Evolutionary conservation across 2,113 vertebrate genomes (phyloP), one percentile per base, ranked within the genome.

Genomic region (Tyrannus savana): DNA sequence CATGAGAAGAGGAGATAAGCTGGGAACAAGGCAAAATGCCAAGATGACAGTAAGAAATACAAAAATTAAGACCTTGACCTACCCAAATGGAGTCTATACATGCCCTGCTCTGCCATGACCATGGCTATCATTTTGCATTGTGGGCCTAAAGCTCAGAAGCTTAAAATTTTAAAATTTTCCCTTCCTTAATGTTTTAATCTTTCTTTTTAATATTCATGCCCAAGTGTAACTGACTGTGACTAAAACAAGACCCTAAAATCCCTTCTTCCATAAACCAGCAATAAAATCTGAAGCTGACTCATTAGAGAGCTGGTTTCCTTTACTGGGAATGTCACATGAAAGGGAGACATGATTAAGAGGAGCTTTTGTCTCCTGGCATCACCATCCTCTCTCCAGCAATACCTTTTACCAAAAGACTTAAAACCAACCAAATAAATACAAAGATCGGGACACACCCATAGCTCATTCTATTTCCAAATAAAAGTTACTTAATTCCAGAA

Each of bases 301-400:
- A 80, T 92, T 41, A 69, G 86, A 79, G 72, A 80, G 67, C 59
- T 90, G 56, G 52, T 59, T n/a, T 68, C 17, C 33, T 67, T 94
- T 86, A 94, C 2, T 77, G 60, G 63, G 22, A 84, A 93, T 55
- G 63, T 63, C 85, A 96, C 46, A 80, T 71, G 79, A 94, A 91
- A 95, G 47, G 52, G 33, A 93, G 42, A 90, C 42, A 30, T 39
- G 52, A 95, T 67, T 81, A 91, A 90, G 55, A 73, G n/a, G 10
- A 91, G 47, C 59, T 94, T 94, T 86, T 88, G 84, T 83, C 67
- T 92, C 63, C 75, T 93, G 75, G 72, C 90, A 96, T 74, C 39
- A 59, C 47, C 41, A 60, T 59, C 81, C 47, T 82, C 76, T 86
- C 91, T 86, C 76, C 68, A 95, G 89, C 37, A 87, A 83, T 42